These are phyloP conservation scores for Megaceryle maxima DNA, from an alignment of 2,113 vertebrate genomes.

Conservation along the genomic window DNA sequence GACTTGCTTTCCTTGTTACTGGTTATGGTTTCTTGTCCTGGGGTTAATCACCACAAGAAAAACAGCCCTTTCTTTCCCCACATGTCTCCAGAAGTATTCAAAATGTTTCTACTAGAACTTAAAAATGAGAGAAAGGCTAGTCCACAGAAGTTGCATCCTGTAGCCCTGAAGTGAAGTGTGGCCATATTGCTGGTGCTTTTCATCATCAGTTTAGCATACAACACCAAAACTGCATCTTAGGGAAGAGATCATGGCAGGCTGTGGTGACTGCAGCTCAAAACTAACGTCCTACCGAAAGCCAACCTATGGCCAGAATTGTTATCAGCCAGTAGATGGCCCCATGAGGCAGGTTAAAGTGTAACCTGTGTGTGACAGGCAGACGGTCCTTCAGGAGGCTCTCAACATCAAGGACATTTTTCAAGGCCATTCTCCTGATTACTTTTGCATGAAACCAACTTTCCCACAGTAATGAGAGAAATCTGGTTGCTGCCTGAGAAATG, in stretches of 20 bases:
- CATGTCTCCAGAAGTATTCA: background rate
- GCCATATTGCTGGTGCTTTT: background rate
- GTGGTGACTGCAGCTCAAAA: background rate
- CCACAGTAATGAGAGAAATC: background rate
- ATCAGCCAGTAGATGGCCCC: background rate
- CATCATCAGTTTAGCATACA: background rate
- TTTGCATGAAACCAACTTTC: background rate
- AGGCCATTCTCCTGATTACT: background rate
- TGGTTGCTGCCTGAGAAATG: background rate
- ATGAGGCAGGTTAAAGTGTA: background rate
- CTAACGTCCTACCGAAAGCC: background rate
- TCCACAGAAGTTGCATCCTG: accelerated
- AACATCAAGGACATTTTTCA: background rate
- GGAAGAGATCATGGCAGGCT: background rate
- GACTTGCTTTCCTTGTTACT: background rate
- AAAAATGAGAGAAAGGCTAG: accelerated
- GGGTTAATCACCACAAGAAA: background rate
- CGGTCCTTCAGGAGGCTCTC: background rate
- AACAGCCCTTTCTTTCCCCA: background rate
- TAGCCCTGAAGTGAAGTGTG: accelerated
- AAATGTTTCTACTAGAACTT: background rate
- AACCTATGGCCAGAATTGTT: background rate
- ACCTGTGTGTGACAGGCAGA: background rate
- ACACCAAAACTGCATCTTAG: background rate
- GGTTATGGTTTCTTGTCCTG: background rate